Evolutionary conservation across 2,113 vertebrate genomes (phyloP), one percentile per base, ranked within the genome.

Genomic region (Corvus hawaiiensis): DNA sequence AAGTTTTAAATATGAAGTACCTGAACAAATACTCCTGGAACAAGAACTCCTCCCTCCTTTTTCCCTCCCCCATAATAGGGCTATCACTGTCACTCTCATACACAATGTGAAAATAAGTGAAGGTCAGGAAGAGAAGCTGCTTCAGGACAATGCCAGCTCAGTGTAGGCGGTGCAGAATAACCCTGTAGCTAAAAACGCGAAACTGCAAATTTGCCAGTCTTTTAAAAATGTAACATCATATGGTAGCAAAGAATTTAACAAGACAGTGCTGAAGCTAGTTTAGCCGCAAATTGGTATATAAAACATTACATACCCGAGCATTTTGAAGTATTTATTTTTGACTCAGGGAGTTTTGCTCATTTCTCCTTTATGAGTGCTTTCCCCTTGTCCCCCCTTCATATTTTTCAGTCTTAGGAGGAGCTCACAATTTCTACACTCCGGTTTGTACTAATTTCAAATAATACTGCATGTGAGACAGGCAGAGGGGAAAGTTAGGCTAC

Each of bases 151-250:
- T 56, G 52, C 43, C 46, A 72, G 44, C 58, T 89, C 80, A 76
- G 92, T 55, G 81, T 93, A 93, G 92, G 94, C 93, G 87, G 85
- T 81, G 67, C 19, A 92, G 88, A 95, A 93, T 64, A 90, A 79
- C 61, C 43, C 89, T 66, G 17, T 46, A 61, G 30, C 88, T 92
- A 86, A 95, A 91, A 84, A 85, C 81, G 51, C 51, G 8, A 26
- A 63, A 27, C 37, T 55, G 32, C 51, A 94, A 78, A 69, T 90
- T 78, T 82, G 48, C 48, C 75, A 81, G 39, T 64, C 35, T 8
- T 78, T 79, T 87, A 71, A 85, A 96, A 95, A 84, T 52, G 5
- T 51, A 88, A 28, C 16, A 64, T 87, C 52, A 66, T 59, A 77
- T 48, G 51, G 33, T 54, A 75, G 58, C 39, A 85, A 77, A 41